These are phyloP conservation scores for Pao palembangensis DNA, from an alignment of 2,113 vertebrate species.

Conservation along the genomic window DNA sequence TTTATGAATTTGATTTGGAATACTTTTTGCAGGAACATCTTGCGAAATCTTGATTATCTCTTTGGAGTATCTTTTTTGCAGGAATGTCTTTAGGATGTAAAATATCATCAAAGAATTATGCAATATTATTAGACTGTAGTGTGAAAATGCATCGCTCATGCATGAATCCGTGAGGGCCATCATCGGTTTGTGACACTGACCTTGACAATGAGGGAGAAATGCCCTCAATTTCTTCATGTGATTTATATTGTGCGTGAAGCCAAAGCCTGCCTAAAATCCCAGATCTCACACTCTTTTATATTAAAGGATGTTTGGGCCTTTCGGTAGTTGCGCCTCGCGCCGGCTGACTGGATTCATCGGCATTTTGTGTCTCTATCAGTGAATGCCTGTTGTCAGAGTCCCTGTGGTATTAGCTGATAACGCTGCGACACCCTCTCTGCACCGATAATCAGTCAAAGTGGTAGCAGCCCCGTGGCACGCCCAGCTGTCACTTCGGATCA, in stretches of 20 bases:
- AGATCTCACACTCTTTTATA: slow-evolving; percentile 33
- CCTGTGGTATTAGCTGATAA: slow-evolving; percentile 66
- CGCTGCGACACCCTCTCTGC: slow-evolving; percentile 53
- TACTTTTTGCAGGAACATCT: background rate
- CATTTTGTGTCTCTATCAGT: slow-evolving; percentile 44
- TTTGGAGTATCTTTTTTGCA: no score
- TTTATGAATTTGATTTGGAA: no score
- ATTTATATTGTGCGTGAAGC: no score
- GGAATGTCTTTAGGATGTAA: background rate
- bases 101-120: background rate
- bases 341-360: slow-evolving; percentile 32
- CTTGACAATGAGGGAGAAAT: slow-evolving; percentile 14
- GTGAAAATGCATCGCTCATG: background rate
- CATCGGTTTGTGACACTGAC: slow-evolving; percentile 9
- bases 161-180: background rate
- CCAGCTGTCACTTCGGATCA: slow-evolving; percentile 59
- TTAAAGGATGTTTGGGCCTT: slow-evolving; percentile 22
- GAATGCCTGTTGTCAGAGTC: slow-evolving; percentile 35
- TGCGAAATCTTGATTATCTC: no score
- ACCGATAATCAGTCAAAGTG: slow-evolving; percentile 68
- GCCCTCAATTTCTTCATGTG: no score
- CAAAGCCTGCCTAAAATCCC: slow-evolving; percentile 19
- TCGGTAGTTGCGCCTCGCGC: slow-evolving; percentile 5
- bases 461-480: slow-evolving; percentile 51
- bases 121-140: background rate